Evolutionary conservation across 2,888 invertebrate species (phyloP).

Genomic region (Tridacna gigas): DNA sequence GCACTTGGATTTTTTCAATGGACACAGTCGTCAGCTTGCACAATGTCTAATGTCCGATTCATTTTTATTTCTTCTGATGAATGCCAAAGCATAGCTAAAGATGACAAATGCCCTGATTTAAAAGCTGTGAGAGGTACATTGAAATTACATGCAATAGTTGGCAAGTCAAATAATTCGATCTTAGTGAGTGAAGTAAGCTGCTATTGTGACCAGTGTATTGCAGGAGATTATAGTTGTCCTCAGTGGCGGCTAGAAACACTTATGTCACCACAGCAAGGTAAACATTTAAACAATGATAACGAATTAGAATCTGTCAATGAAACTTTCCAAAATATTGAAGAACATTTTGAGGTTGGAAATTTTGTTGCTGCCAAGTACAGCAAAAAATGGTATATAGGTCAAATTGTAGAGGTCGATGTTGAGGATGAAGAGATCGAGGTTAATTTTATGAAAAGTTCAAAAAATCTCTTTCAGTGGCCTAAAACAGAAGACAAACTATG

Average conservation of each 20-base stretch:
- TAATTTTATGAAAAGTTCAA: slow-evolving; percentile 34
- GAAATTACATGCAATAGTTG: slow-evolving; percentile 27
- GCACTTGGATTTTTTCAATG: slow-evolving; percentile 15
- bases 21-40: slow-evolving; percentile 9
- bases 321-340: not conserved
- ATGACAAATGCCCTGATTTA: not conserved
- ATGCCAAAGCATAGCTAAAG: not conserved
- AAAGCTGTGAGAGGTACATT: slow-evolving; percentile 17
- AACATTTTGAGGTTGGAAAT: not conserved
- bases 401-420: slow-evolving; percentile 1
- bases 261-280: not conserved
- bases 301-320: not conserved
- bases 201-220: too few relatives aligned
- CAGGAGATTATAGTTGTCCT: not conserved
- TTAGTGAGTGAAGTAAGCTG: too few relatives aligned
- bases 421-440: slow-evolving; percentile 28
- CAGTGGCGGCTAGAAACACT: not conserved
- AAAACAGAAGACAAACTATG: slow-evolving; percentile 29
- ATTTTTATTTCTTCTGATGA: slow-evolving; percentile 12
- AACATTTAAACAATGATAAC: not conserved
- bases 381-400: slow-evolving; percentile 24
- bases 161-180: not conserved
- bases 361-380: slow-evolving; percentile 24
- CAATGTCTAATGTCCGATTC: slow-evolving; percentile 14
- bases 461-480: slow-evolving; percentile 41